phyloP scores from a whole-genome alignment of 2,888 invertebrate genomes.

The Furcula furcula region DNA sequence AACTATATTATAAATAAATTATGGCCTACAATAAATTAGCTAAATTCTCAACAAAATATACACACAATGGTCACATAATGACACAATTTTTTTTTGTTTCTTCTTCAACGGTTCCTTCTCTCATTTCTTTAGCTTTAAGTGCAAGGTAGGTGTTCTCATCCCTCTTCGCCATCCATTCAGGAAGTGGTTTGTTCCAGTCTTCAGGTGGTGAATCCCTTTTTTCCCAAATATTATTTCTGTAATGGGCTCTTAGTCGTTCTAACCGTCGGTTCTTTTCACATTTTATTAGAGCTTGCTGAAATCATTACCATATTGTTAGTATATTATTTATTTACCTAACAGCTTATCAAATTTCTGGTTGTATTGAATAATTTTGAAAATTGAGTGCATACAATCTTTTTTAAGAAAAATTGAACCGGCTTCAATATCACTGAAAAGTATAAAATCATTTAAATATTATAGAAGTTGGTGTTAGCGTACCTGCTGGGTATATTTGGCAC shows the following conservation, averaged over 20 bases:
- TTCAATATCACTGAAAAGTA: no score
- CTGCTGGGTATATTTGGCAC: no score
- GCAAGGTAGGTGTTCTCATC: conserved; percentile 86
- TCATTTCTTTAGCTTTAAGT: conserved; percentile 83
- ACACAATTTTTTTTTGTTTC: conserved; percentile 58
- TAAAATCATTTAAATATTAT: no score
- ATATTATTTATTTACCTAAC: no score
- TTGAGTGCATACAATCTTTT: no score
- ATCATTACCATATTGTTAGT: no score
- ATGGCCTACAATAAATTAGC: conserved; percentile 7
- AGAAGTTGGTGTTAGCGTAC: no score
- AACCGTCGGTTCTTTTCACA: conserved; percentile 86
- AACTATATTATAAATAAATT: conserved; percentile 2
- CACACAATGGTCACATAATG: conserved; percentile 53
- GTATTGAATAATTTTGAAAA: no score
- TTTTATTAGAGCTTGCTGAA: conserved; percentile 84
- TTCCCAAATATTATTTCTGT: conserved; percentile 90
- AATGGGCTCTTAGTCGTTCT: conserved; percentile 85
- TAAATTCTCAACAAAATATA: conserved; percentile 2
- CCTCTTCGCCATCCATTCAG: conserved; percentile 86
- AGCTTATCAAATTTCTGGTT: no score
- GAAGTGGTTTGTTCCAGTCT: conserved; percentile 91
- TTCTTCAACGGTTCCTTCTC: conserved; percentile 50
- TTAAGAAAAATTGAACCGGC: no score
- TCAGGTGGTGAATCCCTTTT: conserved; percentile 87